Percentiles rank a stretch among this genome's conserved stretches.
Conservation (phyloP, 1,140 invertebrate genomes). For the Ruditapes philippinarum region DNA sequence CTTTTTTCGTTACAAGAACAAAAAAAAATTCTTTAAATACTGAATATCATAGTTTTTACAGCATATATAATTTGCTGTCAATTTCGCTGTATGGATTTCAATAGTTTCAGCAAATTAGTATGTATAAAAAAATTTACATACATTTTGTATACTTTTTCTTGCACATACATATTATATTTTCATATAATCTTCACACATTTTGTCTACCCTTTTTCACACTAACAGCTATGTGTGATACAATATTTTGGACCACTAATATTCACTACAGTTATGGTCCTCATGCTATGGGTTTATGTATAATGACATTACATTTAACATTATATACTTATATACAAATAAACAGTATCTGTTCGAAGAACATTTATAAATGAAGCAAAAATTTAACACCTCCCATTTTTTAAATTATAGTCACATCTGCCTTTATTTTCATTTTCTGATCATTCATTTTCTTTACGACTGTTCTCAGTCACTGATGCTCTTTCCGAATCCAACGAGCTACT, state of each 20-base stretch:
- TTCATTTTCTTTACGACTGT: not conserved
- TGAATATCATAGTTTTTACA: too few relatives aligned
- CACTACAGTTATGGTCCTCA: not conserved
- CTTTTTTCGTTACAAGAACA: too few relatives aligned
- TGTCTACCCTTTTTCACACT: too few relatives aligned
- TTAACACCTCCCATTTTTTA: too few relatives aligned
- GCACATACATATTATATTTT: not conserved
- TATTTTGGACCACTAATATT: constrained; percentile 7
- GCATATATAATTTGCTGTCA: not conserved
- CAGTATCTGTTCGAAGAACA: not conserved
- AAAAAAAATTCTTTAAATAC: too few relatives aligned
- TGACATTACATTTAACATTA: not conserved
- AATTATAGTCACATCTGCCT: not conserved
- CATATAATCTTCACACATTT: not conserved
- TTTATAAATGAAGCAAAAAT: too few relatives aligned
- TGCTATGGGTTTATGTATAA: not conserved
- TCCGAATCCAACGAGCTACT: not conserved
- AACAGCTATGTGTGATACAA: not conserved
- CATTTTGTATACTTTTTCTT: not conserved
- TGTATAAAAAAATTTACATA: too few relatives aligned
- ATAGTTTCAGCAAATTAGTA: not conserved
- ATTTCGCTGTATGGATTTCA: constrained; percentile 31
- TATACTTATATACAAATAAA: not conserved
- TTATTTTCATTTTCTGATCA: not conserved
- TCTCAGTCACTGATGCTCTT: not conserved